Evolutionary conservation across 2,113 vertebrate genomes (phyloP).

Genomic region (Bubo scandiacus): DNA sequence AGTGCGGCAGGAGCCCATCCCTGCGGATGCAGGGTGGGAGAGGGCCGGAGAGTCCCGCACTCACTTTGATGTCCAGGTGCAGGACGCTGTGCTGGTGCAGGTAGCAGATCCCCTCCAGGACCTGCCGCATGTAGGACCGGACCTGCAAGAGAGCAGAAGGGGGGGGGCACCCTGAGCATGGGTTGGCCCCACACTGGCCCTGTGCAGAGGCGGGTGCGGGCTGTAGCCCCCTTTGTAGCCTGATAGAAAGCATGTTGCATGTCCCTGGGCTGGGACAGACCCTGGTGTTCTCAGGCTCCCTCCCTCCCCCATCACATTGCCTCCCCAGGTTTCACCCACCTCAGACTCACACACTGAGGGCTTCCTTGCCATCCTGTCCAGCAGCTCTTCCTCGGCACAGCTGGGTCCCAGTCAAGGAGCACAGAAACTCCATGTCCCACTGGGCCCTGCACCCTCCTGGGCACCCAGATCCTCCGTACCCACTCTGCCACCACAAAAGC

Average conservation of each 20-base stretch:
- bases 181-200: background rate
- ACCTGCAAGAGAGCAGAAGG: conserved; percentile 74
- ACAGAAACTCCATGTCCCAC: background rate
- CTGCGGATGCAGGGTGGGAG: accelerated
- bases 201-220: background rate
- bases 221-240: background rate
- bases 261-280: background rate
- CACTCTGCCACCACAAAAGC: background rate
- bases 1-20: background rate
- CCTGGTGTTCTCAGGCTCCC: background rate
- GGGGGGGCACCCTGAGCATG: background rate
- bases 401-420: conserved; percentile 77
- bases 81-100: conserved; percentile 87
- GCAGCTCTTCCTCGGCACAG: conserved; percentile 89
- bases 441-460: background rate
- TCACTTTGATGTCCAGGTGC: conserved; percentile 95
- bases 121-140: conserved; percentile 85
- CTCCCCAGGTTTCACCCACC: conserved; percentile 72
- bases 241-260: background rate
- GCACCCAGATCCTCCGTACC: background rate
- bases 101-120: conserved; percentile 89
- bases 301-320: background rate
- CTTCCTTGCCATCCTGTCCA: conserved; percentile 89
- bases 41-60: background rate
- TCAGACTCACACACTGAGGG: conserved; percentile 87